A percentile compares a stretch with the other conserved stretches of the same genome.
These are phyloP conservation scores for Agonopterix heracliana DNA, from an alignment of 2,888 invertebrate genomes.

Conservation along the genomic window DNA sequence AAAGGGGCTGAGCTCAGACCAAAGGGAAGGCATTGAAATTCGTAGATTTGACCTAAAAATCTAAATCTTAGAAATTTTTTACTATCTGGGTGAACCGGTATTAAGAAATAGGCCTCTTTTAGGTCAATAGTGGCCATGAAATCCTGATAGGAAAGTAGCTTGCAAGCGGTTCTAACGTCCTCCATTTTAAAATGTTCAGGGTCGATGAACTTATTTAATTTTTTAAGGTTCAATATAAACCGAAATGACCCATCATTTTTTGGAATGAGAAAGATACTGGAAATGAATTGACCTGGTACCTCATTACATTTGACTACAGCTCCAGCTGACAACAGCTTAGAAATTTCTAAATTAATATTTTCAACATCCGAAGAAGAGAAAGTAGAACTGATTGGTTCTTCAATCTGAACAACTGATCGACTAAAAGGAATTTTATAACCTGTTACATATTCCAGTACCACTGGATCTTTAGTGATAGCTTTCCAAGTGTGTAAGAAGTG, in stretches of 20 bases:
- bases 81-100: not conserved
- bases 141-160: not conserved
- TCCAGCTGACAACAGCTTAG: not conserved
- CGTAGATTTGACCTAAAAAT: not conserved
- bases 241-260: not conserved
- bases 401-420: not conserved
- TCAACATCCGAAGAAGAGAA: not conserved
- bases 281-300: not conserved
- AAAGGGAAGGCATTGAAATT: not conserved
- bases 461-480: conserved; percentile 1
- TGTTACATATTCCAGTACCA: not conserved
- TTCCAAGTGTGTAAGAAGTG: conserved; percentile 2
- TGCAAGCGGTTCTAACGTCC: not conserved
- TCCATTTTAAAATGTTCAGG: not conserved
- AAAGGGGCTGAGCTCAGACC: not conserved
- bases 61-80: not conserved
- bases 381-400: not conserved
- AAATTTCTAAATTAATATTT: not conserved
- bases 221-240: not conserved
- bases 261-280: too few relatives aligned
- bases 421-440: not conserved
- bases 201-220: not conserved
- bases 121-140: not conserved
- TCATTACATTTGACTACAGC: not conserved
- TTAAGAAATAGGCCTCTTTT: too few relatives aligned